Evolutionary conservation across 2,113 vertebrate genomes (phyloP), one percentile per base, ranked within the genome.

Genomic region (Psilopsiagon aymara): DNA sequence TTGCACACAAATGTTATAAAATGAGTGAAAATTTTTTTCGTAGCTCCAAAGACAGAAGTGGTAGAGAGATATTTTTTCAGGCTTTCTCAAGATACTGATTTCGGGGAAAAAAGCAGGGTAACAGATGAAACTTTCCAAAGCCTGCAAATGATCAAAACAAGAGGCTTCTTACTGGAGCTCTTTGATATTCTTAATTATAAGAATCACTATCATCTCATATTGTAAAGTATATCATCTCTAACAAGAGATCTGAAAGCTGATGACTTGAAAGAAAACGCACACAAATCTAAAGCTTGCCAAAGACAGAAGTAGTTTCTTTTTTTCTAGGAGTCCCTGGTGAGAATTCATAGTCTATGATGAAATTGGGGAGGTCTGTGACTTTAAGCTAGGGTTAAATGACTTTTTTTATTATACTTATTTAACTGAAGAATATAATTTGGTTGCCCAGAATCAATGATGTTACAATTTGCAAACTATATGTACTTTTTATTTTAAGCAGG

Each of bases 171-270:
- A 39, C n/a, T 75, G 44, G 14, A 37, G 12, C 16, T 83, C 43
- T 86, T 82, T 86, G 62, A 86, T 86, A 79, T 74, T 79, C 60
- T 74, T 95, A 79, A 92, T 86, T 82, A 69, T 31, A 90, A 82
- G 62, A 69, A 74, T 53, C 49, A 24, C 35, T 69, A n/a, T 60
- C 10, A 60, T 79, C 37, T 83, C 39, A 31, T 57, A 63, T 57
- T 82, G 31, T 59, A 51, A 80, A 90, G 60, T 44, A 62, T 11
- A 52, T 66, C 3, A 41, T 71, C 20, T 67, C 52, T 88, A 84
- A 71, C 16, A 84, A 76, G 51, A 84, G 9, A 41, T 71, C 35
- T 84, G 87, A 67, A 88, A 88, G 20, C 31, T 88, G 66, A 41
- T 41, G 64, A 66, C 46, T 46, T 76, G 53, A 71, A 91, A 84